Conservation (phyloP, 2,797 vertebrate genomes). For the Schizothorax lantsangensis region DNA sequence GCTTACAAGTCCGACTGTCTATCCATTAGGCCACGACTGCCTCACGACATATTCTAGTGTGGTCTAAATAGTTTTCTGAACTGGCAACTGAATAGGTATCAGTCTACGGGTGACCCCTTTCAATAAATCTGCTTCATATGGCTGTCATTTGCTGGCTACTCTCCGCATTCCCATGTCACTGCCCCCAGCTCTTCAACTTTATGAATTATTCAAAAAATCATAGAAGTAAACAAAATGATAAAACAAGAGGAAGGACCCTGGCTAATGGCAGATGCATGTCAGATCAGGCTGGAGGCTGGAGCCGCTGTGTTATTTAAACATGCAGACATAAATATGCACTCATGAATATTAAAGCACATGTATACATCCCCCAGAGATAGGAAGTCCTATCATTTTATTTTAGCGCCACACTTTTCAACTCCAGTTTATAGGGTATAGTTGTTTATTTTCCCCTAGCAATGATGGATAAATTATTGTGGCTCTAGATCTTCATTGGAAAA, state of each 20-base stretch:
- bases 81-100: background rate
- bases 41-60: background rate
- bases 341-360: conserved; percentile 58
- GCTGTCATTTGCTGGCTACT: conserved; percentile 8
- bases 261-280: conserved; percentile 34
- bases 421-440: conserved; percentile 14
- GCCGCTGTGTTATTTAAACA: conserved; percentile 50
- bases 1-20: too few species aligned
- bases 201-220: conserved; percentile 49
- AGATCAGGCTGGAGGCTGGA: conserved; percentile 18
- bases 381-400: conserved; percentile 43
- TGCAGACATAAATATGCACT: conserved; percentile 54
- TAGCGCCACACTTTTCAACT: conserved; percentile 37
- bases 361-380: conserved; percentile 35
- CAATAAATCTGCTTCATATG: background rate
- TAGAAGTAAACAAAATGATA: conserved; percentile 50
- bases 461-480: conserved; percentile 10
- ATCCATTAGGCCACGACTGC: too few species aligned
- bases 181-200: conserved; percentile 41
- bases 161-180: conserved; percentile 1
- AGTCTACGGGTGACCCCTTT: background rate
- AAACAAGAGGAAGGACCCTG: conserved; percentile 40
- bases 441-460: conserved; percentile 7
- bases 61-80: background rate
- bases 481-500: conserved; percentile 20